Conservation (phyloP, 2,797 vertebrate genomes). For the Chromobotia macracanthus region DNA sequence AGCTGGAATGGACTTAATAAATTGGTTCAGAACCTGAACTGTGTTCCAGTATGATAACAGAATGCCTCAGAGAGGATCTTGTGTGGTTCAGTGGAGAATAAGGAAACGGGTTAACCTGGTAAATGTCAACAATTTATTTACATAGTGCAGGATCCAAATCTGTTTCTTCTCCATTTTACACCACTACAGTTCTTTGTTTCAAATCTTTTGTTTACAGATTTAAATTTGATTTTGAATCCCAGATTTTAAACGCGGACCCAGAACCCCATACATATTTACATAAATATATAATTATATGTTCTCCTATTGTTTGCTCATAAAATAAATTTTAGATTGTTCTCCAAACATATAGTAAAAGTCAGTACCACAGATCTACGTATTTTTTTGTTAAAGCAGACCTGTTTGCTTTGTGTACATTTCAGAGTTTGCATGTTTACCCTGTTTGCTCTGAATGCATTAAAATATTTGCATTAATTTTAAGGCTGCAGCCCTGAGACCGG, state of each 20-base stretch:
- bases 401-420: background rate
- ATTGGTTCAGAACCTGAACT: background rate
- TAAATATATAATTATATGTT: constrained; percentile 62
- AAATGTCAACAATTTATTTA: background rate
- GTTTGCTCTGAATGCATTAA: constrained; percentile 11
- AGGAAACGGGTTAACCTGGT: background rate
- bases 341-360: background rate
- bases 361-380: background rate
- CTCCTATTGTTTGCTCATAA: constrained; percentile 49
- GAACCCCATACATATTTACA: constrained; percentile 59
- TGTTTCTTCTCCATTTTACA: background rate
- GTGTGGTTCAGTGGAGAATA: background rate
- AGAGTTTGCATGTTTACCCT: constrained; percentile 2
- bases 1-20: background rate
- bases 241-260: background rate
- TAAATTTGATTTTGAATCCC: background rate
- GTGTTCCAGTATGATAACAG: background rate
- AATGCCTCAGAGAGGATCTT: background rate
- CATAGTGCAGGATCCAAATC: background rate
- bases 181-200: background rate
- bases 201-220: background rate
- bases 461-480: constrained; percentile 3
- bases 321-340: background rate
- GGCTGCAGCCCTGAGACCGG: background rate
- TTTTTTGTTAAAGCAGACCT: background rate